Evolutionary conservation across 2,113 vertebrate genomes (phyloP), one percentile per base, ranked within the genome.

Genomic region (Neotoma lepida): DNA sequence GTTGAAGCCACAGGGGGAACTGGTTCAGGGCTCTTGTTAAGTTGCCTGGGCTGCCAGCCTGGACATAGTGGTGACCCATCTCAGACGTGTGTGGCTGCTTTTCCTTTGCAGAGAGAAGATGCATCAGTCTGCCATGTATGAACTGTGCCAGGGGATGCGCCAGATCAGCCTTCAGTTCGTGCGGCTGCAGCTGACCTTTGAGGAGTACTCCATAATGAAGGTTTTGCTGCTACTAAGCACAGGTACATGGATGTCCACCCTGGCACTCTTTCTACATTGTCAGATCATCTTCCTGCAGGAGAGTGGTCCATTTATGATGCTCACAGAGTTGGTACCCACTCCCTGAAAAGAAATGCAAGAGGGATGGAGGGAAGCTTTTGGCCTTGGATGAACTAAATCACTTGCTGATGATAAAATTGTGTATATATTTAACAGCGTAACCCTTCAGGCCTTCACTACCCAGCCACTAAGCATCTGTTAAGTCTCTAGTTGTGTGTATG

Each of bases 91-190:
- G 94, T 81, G 94, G 28, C 73, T 76, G 87, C 89, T 68, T 95
- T 94, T 20, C 92, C 92, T 63, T 86, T 41, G 41, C 98, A 99
- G 99, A 98, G 99, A 99, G 76, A 99, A 99, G 95, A 99, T 99
- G 99, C 99, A 99, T 94, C 99, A 99, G 98, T 99, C 99, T 15
- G 99, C 99, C 93, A 99, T 99, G 99, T 99, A 99, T 51, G 99
- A 99, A 61, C 98, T 99, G 96, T 99, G 99, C 98, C 98, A 99
- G 98, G 99, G 99, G 88, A 99, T 99, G 99, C 99, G 99, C 97
- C 99, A 99, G 96, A 99, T 99, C 98, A 99, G 99, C 98, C 99
- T 99, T 98, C 99, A 99, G 98, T 99, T 99, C 64, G 98, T 99
- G 49, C 99, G 99, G n/a, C 98, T 99, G 97, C 99, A 99, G 98